Conservation (phyloP, 2,888 invertebrate genomes). For the Eristalis pertinax region DNA sequence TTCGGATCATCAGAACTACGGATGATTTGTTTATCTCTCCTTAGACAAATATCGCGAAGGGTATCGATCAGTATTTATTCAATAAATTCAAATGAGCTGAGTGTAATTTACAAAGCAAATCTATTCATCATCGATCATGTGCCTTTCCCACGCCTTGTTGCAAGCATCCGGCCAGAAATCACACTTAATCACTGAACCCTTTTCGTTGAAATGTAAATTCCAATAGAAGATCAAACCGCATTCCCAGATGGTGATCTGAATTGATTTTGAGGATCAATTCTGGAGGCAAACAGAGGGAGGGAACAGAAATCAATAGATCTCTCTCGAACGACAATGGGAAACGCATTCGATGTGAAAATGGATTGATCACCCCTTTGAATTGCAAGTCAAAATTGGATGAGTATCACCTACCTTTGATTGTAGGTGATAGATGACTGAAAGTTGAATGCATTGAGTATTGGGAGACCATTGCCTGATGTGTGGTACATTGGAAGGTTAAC, state of each 20-base stretch:
- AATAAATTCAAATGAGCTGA: background rate
- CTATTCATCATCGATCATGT: background rate
- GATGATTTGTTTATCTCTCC: background rate
- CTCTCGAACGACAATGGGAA: background rate
- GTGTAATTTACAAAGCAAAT: background rate
- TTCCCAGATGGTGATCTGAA: slow-evolving; percentile 1
- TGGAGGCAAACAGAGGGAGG: background rate
- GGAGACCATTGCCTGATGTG: too few species aligned
- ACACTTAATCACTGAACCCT: slow-evolving; percentile 6
- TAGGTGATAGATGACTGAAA: background rate
- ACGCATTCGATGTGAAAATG: background rate
- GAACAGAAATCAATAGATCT: background rate
- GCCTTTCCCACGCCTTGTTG: slow-evolving; percentile 15
- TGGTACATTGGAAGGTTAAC: too few species aligned
- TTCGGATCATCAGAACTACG: background rate
- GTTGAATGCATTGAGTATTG: background rate
- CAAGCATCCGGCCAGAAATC: slow-evolving; percentile 32
- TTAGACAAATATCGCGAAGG: background rate
- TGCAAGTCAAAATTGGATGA: background rate
- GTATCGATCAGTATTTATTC: background rate
- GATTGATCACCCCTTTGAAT: background rate
- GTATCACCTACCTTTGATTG: background rate
- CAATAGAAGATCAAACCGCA: background rate
- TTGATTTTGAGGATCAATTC: background rate
- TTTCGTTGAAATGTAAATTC: slow-evolving; percentile 15